Base-by-base conservation (phyloP, 2,113 vertebrate species). In the Misgurnus mizolepis region DNA sequence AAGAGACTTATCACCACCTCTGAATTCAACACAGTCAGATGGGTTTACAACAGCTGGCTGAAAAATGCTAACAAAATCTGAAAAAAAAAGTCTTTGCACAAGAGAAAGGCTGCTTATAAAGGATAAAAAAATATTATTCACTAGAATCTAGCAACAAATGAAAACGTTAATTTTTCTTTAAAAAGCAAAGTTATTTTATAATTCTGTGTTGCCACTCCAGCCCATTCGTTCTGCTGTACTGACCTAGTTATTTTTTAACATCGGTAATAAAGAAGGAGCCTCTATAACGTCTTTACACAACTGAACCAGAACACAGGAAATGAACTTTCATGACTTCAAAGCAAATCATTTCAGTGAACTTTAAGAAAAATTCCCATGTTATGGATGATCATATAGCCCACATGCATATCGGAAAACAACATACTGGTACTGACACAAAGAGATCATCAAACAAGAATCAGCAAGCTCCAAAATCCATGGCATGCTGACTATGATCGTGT, bases 1-100 rank as follows among this genome's bases (percentile, higher is more conserved):
- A 14, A 55, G 17, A 64, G 58, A 75, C n/a, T 75, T 62, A 75
- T 75, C 22, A 7, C 18, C 60, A 0, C 53, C 62, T 40, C 72
- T 75, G 58, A 75, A 58, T 62, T 62, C 22, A 22, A 22, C 22
- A 22, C 22, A 22, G 22, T 22, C 68, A 39, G 49, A 53, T 17
- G 18, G 18, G 7, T 75, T 34, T 75, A 75, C 12, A 75, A 47
- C 18, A 22, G 4, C 12, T 22, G 27, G 43, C 72, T 17, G 7
- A 49, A 75, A 62, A 62, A 8, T 62, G 9, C 40, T 7, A 18
- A 6, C 41, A 6, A 4, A 62, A 58, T 15, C 18, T 75, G 72
- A 75, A 12, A 22, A 74, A 5, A 9, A 27, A 62, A 43, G 17
- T 18, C 1, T 4, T 72, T 10, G 27, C 27, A 14, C 12, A 17